Evolutionary conservation across 37 sponge, comb jelly and placozoan species (phyloP).

Genomic region (Haliclona indistincta): DNA sequence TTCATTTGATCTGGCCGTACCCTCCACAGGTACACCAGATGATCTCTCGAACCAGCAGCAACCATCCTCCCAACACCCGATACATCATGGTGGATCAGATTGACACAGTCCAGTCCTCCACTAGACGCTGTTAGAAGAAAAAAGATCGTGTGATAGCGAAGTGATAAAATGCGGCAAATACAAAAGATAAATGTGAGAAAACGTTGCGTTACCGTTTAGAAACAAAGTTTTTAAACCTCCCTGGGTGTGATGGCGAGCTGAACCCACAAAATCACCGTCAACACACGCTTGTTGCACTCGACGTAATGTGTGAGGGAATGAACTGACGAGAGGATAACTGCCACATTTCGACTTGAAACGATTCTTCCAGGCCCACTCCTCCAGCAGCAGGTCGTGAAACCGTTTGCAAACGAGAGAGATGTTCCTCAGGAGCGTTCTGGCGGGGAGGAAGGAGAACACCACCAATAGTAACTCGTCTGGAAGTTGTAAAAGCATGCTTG

Average conservation of each 20-base stretch:
- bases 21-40: conserved; percentile 49
- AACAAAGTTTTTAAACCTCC: not conserved
- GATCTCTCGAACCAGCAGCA: conserved; percentile 55
- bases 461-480: conserved; percentile 37
- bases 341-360: conserved; percentile 9
- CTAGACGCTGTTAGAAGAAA: conserved; percentile 14
- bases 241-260: not conserved
- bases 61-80: conserved; percentile 27
- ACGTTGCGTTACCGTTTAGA: conserved; percentile 6
- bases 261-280: conserved; percentile 16
- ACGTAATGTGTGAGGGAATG: not conserved
- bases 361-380: conserved; percentile 48
- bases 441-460: conserved; percentile 39
- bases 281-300: conserved; percentile 35
- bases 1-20: not conserved
- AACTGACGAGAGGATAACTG: not conserved
- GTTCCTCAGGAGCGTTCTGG: not conserved
- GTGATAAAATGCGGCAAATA: not conserved
- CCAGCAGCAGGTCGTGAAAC: conserved; percentile 13
- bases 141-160: not conserved
- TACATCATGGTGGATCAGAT: conserved; percentile 27
- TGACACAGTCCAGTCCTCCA: conserved; percentile 62
- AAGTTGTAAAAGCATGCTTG: too few species aligned
- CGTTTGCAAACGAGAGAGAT: conserved; percentile 22
- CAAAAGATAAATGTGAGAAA: not conserved